Percentiles rank a stretch among this genome's conserved stretches.
Evolutionary conservation across 92 coral and sea anemone genomes (phyloP).

Genomic region (Porites lobata): DNA sequence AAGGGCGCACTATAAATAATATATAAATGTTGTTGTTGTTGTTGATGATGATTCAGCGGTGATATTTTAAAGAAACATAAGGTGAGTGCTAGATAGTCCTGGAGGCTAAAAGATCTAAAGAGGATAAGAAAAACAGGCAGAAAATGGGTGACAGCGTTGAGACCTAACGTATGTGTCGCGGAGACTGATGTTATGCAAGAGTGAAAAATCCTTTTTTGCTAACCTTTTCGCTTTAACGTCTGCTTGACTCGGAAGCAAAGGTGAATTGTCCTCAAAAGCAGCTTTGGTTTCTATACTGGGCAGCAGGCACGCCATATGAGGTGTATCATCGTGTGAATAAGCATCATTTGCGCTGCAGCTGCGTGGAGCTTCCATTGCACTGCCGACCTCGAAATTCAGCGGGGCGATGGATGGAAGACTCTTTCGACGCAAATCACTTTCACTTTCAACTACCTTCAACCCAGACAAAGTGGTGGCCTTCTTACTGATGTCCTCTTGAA

Average conservation of each 20-base stretch:
- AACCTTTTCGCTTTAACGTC: background rate
- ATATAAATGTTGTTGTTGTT: no score
- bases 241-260: background rate
- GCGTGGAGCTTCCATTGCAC: background rate
- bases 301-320: background rate
- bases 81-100: no score
- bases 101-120: no score
- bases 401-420: background rate
- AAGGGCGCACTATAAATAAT: no score
- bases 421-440: background rate
- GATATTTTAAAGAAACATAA: no score
- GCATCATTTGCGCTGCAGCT: conserved; percentile 19
- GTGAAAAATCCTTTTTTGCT: background rate
- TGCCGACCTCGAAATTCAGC: background rate
- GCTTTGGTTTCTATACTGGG: conserved; percentile 1
- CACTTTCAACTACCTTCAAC: background rate
- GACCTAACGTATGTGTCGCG: no score
- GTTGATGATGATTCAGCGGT: no score
- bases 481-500: background rate
- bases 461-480: background rate
- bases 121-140: no score
- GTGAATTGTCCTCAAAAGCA: conserved; percentile 16
- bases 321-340: background rate
- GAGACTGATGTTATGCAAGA: no score
- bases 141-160: no score